Evolutionary conservation across 1,140 invertebrate genomes (phyloP).

Genomic region (Ladona fulva): DNA sequence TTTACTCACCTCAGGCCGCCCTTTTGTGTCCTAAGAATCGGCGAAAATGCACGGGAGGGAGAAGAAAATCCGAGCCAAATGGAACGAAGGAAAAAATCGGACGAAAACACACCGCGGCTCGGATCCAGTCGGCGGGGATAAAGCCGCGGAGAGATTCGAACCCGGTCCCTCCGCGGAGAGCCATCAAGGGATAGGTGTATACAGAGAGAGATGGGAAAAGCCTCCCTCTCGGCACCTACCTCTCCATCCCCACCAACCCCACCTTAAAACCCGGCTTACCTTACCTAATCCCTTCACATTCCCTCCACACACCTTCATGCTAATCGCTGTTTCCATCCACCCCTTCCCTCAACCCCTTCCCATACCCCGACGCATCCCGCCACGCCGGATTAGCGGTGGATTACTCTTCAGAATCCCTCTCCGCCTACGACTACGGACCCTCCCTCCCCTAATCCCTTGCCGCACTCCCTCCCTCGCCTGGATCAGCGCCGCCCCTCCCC

Average conservation of each 20-base stretch:
- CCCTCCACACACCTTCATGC: background rate
- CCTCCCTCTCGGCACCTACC: background rate
- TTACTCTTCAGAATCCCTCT: background rate
- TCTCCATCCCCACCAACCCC: background rate
- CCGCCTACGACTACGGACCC: background rate
- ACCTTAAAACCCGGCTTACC: background rate
- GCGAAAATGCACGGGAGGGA: too few species aligned
- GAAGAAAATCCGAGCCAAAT: too few species aligned
- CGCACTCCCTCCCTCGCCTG: background rate
- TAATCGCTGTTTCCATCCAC: background rate
- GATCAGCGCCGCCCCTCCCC: background rate
- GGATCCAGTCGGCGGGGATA: too few species aligned
- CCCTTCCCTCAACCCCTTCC: background rate
- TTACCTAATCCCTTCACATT: background rate
- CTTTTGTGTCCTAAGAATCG: too few species aligned
- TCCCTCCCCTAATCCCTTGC: background rate
- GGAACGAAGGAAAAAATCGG: too few species aligned
- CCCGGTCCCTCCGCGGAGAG: background rate
- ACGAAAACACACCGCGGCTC: too few species aligned
- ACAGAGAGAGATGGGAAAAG: background rate
- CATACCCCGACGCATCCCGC: background rate
- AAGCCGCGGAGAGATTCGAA: background rate
- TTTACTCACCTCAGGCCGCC: too few species aligned
- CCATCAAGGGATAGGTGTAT: background rate
- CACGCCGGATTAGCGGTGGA: conserved; percentile 5